Base-by-base conservation (phyloP, 2,888 invertebrate species). In the Megalurothrips usitatus region DNA sequence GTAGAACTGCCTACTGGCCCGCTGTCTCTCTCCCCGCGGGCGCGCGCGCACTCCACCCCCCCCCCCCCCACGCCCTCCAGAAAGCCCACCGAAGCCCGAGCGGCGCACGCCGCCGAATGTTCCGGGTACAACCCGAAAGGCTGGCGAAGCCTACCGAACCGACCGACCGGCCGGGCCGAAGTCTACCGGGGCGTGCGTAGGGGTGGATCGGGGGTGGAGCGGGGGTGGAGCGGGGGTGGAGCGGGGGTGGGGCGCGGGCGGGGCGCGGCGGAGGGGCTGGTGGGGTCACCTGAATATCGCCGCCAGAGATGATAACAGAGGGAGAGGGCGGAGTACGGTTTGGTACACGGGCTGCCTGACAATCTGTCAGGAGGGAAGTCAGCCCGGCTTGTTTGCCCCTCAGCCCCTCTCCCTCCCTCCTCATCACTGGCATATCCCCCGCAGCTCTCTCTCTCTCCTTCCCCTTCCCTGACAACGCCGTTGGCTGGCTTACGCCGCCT, bases 41-140 rank as follows among this genome's bases (percentile, higher is more conserved):
- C 68, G 68, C 68, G 58, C 58, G 14, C 68, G 23, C 68, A 23
- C 68, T 23, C 23, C 9, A 1, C 0, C n/a, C 58, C 58, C 17
- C n/a, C 17, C 6, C 58, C 68, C 12, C 68, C 68, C 68, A 23
- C 68, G 68, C 68, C 68, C 68, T 26, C 34, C 34, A 43, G 34
- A 43, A 43, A 43, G 34, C 19, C 58, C 58, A 19, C 14, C 58
- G 14, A 58, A 58, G 19, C 19, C 58, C 34, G 34, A 43, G 34
- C 3, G 34, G 34, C 34, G 34, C 6, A 68, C 23, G 1, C 23
- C 68, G 23, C 23, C 68, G 68, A 75, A 75, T 75, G 68, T 75
- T 75, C 68, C 68, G 68, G 68, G 68, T 75, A 75, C 68, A 75
- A 75, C 68, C 68, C 68, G 68, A 75, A 58, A 58, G 58, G 58